Percentiles rank a stretch among this genome's conserved stretches.
Conservation (phyloP, 1,140 invertebrate genomes). For the Lasioglossum baleicum region DNA sequence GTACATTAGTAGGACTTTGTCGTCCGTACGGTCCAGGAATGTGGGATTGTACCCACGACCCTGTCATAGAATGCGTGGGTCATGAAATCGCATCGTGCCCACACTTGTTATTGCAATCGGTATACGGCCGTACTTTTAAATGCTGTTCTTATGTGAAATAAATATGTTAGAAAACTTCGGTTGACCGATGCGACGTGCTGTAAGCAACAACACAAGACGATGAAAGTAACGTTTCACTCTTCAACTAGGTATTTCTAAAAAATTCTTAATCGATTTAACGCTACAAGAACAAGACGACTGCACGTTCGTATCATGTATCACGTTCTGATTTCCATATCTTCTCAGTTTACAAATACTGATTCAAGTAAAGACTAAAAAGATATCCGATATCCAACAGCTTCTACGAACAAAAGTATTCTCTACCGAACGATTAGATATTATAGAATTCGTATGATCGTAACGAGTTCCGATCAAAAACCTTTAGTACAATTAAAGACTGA, state of each 20-base stretch:
- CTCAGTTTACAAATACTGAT: constrained; percentile 7
- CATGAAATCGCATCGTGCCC: constrained; percentile 72
- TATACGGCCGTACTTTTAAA: constrained; percentile 14
- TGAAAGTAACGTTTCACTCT: constrained; percentile 39
- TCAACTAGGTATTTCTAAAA: constrained; percentile 15
- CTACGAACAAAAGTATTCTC: constrained; percentile 41
- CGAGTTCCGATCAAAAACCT: constrained; percentile 41
- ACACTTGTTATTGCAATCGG: constrained; percentile 58
- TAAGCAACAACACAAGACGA: constrained; percentile 23
- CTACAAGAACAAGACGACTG: neutral
- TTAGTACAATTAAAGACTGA: constrained; percentile 77
- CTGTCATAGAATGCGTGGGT: constrained; percentile 86
- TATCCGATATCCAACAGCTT: constrained; percentile 43
- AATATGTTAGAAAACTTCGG: constrained; percentile 28
- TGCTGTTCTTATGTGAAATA: constrained; percentile 22
- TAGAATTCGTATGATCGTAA: constrained; percentile 14
- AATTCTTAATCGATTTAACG: constrained; percentile 32
- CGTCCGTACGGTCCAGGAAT: constrained; percentile 93
- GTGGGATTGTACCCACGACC: constrained; percentile 94
- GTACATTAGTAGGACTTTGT: constrained; percentile 92
- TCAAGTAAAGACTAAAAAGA: constrained; percentile 32
- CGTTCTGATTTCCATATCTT: constrained; percentile 15
- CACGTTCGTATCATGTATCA: constrained; percentile 9
- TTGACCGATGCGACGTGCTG: constrained; percentile 31
- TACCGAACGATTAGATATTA: constrained; percentile 28